Evolutionary conservation across 2,888 invertebrate species (phyloP), one percentile per base, ranked within the genome.

Genomic region (Phoronis australis): DNA sequence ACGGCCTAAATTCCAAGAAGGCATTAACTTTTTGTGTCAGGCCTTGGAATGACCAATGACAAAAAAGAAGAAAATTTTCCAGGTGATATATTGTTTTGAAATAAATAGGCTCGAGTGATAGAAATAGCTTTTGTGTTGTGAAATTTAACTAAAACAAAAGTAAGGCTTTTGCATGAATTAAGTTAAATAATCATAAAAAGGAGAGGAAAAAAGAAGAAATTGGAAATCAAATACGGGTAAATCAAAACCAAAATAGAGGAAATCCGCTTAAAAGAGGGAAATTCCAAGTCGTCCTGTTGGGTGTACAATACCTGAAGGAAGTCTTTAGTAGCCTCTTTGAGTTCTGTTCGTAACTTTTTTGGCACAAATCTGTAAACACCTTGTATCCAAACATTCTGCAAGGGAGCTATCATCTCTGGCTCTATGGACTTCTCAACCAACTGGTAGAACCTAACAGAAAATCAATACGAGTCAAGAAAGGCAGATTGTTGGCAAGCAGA

Each of bases 221-320:
- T 26, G 24, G 23, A 12, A 39, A 46, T 20, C 9, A 22, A 37
- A 27, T 22, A 39, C 31, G 6, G 37, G 31, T 31, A 12, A 31
- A 15, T 9, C 31, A 9, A 12, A 15, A 31, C 31, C 9, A 31
- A 9, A 31, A 31, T n/a, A n/a, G n/a, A n/a, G n/a, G n/a, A n/a
- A n/a, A n/a, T n/a, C n/a, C n/a, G n/a, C n/a, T n/a, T n/a, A n/a
- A n/a, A n/a, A n/a, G n/a, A n/a, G n/a, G n/a, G n/a, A n/a, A n/a
- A n/a, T n/a, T n/a, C n/a, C n/a, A n/a, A n/a, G n/a, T n/a, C n/a
- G n/a, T n/a, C n/a, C n/a, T n/a, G n/a, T n/a, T n/a, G n/a, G n/a
- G n/a, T n/a, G n/a, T n/a, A n/a, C n/a, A n/a, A n/a, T 50, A 73
- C 73, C 64, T 61, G 40, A 4, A 70, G 52, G 49, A 72, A 72